phyloP scores from a whole-genome alignment of 2,888 invertebrate species.

The Cerastis rubricosa region DNA sequence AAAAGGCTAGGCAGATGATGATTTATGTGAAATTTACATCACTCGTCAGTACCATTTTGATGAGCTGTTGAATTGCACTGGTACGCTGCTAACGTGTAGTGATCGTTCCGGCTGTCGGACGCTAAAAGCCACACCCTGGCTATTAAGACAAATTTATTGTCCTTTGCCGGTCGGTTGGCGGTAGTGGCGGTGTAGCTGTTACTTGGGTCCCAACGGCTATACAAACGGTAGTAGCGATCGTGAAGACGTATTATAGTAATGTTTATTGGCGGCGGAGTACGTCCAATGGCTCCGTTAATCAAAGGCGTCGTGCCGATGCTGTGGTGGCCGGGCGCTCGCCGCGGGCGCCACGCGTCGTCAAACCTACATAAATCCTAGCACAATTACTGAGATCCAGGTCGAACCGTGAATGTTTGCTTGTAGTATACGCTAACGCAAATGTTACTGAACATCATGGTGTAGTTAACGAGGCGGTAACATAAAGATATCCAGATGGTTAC shows the following conservation, averaged over 20 bases:
- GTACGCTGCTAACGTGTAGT: constrained; percentile 31
- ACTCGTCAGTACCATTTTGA: constrained; percentile 29
- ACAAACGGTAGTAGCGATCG: constrained; percentile 55
- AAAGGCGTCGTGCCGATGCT: constrained; percentile 62
- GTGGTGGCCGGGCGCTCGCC: constrained; percentile 43
- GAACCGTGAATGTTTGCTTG: constrained; percentile 43
- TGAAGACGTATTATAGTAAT: constrained; percentile 61
- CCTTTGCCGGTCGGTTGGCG: constrained; percentile 58
- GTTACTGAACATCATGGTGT: constrained; percentile 15
- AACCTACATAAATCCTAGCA: constrained; percentile 67
- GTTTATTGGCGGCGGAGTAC: constrained; percentile 68
- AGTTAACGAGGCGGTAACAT: constrained; percentile 25
- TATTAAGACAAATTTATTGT: constrained; percentile 66
- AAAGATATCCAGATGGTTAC: constrained; percentile 2
- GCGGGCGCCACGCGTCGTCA: constrained; percentile 59
- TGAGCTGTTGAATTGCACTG: constrained; percentile 41
- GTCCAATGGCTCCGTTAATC: constrained; percentile 72
- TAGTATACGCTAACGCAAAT: constrained; percentile 35
- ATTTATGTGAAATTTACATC: not conserved
- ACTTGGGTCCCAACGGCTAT: constrained; percentile 64
- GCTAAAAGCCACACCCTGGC: constrained; percentile 60
- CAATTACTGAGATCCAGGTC: constrained; percentile 52
- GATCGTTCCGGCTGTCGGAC: constrained; percentile 45
- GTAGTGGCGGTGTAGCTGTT: constrained; percentile 53
- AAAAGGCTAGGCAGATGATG: too few relatives aligned